These are phyloP conservation scores for Hippocampus guttulatus DNA, from an alignment of 2,113 vertebrate genomes.

Conservation along the genomic window DNA sequence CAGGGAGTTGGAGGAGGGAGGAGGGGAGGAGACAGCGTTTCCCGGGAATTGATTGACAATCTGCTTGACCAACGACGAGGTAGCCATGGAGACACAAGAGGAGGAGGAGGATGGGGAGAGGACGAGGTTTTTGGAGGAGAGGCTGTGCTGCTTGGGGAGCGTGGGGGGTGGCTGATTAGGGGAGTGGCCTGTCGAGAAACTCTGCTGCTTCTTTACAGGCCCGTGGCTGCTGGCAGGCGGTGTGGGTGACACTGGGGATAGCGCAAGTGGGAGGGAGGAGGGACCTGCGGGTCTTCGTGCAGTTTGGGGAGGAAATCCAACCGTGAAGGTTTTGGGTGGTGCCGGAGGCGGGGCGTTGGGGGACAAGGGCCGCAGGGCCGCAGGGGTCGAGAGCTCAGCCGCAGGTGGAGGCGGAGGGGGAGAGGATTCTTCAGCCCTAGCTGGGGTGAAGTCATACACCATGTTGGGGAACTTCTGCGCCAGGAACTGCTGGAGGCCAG, in stretches of 20 bases:
- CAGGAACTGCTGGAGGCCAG: constrained; percentile 71
- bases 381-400: constrained; percentile 55
- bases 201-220: constrained; percentile 79
- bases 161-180: constrained; percentile 79
- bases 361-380: constrained; percentile 56
- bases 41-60: constrained; percentile 88
- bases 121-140: constrained; percentile 74
- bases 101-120: constrained; percentile 67
- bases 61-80: constrained; percentile 86
- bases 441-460: constrained; percentile 63
- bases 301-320: constrained; percentile 70
- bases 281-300: constrained; percentile 69
- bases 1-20: constrained; percentile 54
- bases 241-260: constrained; percentile 51
- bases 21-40: constrained; percentile 50
- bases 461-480: constrained; percentile 82
- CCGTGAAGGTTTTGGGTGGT: constrained; percentile 76
- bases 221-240: constrained; percentile 30
- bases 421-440: not conserved
- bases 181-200: constrained; percentile 74
- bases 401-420: constrained; percentile 45
- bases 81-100: constrained; percentile 65
- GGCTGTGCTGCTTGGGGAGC: constrained; percentile 87
- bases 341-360: constrained; percentile 69
- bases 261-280: constrained; percentile 58